phyloP scores from a whole-genome alignment of 2,888 invertebrate genomes.

The Drosophila trichaetosa region DNA sequence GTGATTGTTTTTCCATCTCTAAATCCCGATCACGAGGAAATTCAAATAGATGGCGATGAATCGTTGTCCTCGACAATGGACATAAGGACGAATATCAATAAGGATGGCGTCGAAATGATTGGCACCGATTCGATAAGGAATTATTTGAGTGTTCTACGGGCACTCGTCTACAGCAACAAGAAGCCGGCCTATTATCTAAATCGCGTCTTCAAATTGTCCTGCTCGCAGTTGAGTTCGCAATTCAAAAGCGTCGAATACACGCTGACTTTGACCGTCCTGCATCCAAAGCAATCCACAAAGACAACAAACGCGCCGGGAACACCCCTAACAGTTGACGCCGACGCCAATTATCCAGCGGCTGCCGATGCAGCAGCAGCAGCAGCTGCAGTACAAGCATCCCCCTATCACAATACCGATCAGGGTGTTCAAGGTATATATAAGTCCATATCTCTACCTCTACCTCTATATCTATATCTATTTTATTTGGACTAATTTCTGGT shows the following conservation, averaged over 20 bases:
- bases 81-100: constrained; percentile 90
- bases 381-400: neutral
- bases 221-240: constrained; percentile 96
- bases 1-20: constrained; percentile 97
- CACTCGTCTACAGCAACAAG: constrained; percentile 95
- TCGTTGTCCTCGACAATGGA: constrained; percentile 83
- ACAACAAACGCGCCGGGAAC: constrained; percentile 84
- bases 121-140: constrained; percentile 83
- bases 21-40: constrained; percentile 97
- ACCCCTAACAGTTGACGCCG: constrained; percentile 77
- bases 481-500: neutral
- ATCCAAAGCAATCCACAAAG: constrained; percentile 88
- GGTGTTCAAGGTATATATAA: neutral
- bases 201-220: constrained; percentile 97
- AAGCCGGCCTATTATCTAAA: constrained; percentile 98
- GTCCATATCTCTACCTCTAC: neutral
- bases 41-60: constrained; percentile 84
- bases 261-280: constrained; percentile 95
- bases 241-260: constrained; percentile 98
- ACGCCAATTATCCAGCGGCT: constrained; percentile 23
- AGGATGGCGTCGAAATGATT: constrained; percentile 91
- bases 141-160: constrained; percentile 83
- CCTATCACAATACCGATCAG: constrained; percentile 41
- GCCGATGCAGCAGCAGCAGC: neutral
- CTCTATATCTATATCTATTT: too few species aligned